A percentile compares a stretch with the other conserved stretches of the same genome.
These are phyloP conservation scores for Silurus asotus DNA, from an alignment of 2,113 vertebrate genomes.

Conservation along the genomic window DNA sequence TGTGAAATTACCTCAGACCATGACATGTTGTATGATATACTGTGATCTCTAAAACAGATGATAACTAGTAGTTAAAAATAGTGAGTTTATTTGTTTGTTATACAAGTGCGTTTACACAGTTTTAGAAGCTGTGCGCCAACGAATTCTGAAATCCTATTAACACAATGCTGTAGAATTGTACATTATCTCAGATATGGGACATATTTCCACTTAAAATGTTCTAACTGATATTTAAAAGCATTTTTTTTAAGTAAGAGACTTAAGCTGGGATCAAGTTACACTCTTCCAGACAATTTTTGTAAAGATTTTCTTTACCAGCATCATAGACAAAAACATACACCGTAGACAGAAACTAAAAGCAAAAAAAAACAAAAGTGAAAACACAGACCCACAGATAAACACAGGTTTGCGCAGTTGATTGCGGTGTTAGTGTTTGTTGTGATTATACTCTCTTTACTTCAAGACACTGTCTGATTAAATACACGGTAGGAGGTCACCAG, in stretches of 20 bases:
- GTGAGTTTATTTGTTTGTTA: not conserved
- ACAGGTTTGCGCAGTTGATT: conserved; percentile 4
- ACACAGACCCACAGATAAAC: not conserved
- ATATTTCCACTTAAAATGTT: not conserved
- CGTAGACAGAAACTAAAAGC: not conserved
- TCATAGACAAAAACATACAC: not conserved
- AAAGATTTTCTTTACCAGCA: not conserved
- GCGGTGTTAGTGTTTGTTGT: conserved; percentile 46
- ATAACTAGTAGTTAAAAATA: not conserved
- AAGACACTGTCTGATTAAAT: conserved; percentile 50
- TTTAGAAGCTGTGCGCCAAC: not conserved
- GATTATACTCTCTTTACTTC: conserved; percentile 37
- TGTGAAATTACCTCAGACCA: not conserved
- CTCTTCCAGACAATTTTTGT: not conserved
- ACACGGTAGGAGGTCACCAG: conserved; percentile 26
- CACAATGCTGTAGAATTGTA: not conserved
- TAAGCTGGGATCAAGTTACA: too few relatives aligned
- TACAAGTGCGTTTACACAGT: not conserved
- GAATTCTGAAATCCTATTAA: not conserved
- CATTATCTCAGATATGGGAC: too few relatives aligned
- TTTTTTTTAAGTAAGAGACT: not conserved
- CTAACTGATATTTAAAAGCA: not conserved
- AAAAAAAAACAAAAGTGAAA: not conserved
- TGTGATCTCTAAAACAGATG: not conserved
- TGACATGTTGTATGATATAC: not conserved